Percentiles rank a stretch among this genome's conserved stretches.
Evolutionary conservation across 1,140 invertebrate genomes (phyloP).

Genomic region (Eurytemora carolleeae): DNA sequence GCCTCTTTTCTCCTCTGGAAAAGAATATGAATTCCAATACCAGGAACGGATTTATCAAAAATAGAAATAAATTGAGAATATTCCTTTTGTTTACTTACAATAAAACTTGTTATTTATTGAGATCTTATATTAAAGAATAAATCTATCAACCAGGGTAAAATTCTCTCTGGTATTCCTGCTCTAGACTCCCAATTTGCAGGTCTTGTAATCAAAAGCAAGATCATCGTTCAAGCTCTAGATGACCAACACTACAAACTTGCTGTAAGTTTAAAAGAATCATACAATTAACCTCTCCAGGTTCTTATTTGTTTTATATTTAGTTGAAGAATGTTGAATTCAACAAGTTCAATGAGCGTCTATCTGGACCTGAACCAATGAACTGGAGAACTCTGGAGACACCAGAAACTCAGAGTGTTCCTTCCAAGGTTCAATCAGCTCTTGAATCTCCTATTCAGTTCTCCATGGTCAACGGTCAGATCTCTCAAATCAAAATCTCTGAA

Average conservation of each 20-base stretch:
- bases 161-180: conserved; percentile 15
- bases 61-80: not conserved
- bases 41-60: not conserved
- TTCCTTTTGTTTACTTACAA: not conserved
- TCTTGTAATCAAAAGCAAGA: conserved; percentile 17
- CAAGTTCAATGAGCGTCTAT: not conserved
- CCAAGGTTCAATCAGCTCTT: not conserved
- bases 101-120: not conserved
- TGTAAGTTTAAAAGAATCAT: too few relatives aligned
- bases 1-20: not conserved
- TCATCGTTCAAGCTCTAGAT: conserved; percentile 16
- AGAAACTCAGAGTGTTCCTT: not conserved
- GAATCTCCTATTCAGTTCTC: not conserved
- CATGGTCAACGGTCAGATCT: not conserved
- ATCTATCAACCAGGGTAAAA: not conserved
- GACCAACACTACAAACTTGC: not conserved
- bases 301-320: too few relatives aligned
- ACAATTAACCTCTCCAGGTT: too few relatives aligned
- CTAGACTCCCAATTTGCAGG: conserved; percentile 19
- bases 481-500: conserved; percentile 1
- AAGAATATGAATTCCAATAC: not conserved
- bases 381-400: conserved; percentile 2
- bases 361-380: not conserved
- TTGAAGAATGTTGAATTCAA: too few relatives aligned
- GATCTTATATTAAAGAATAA: not conserved